Conservation (phyloP, 2,113 vertebrate species). For the Cryptomyrus ogoouensis region DNA sequence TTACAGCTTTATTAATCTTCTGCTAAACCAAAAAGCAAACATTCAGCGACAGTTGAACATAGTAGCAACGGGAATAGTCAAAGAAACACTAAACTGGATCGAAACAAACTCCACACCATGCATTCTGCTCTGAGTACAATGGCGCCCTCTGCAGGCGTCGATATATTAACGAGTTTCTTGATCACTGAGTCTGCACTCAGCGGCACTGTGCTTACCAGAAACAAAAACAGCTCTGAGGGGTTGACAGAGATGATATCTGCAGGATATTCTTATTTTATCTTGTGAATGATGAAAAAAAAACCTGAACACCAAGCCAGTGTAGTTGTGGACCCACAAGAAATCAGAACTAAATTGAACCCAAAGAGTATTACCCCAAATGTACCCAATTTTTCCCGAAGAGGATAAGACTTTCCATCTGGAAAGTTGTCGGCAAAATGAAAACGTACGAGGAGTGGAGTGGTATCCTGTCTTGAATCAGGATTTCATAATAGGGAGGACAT, state of each 20-base stretch:
- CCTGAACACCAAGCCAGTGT: slow-evolving; percentile 25
- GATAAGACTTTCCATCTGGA: slow-evolving; percentile 51
- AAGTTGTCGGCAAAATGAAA: slow-evolving; percentile 43
- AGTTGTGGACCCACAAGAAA: slow-evolving; percentile 4
- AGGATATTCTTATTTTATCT: slow-evolving; percentile 26
- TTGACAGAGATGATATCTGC: slow-evolving; percentile 20
- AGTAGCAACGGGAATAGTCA: slow-evolving; percentile 57
- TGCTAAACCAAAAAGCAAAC: slow-evolving; percentile 64
- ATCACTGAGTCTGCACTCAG: slow-evolving; percentile 35
- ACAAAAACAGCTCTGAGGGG: slow-evolving; percentile 24
- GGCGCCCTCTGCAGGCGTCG: slow-evolving; percentile 31
- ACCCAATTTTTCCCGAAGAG: slow-evolving; percentile 30
- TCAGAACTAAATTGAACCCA: slow-evolving; percentile 25
- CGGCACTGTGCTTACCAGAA: slow-evolving; percentile 39
- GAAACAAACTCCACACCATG: slow-evolving; percentile 55
- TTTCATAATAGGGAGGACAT: slow-evolving; percentile 39
- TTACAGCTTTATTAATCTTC: slow-evolving; percentile 64
- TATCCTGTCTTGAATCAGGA: slow-evolving; percentile 49
- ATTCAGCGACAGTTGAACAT: slow-evolving; percentile 67
- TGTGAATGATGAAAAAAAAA: slow-evolving; percentile 10
- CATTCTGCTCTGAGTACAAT: slow-evolving; percentile 49
- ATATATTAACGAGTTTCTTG: slow-evolving; percentile 32
- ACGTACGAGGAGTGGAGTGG: slow-evolving; percentile 47
- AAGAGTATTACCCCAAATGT: slow-evolving; percentile 30
- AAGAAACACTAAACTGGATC: slow-evolving; percentile 52